These are phyloP conservation scores for Philonicus albiceps DNA, from an alignment of 2,888 invertebrate genomes.

Conservation along the genomic window DNA sequence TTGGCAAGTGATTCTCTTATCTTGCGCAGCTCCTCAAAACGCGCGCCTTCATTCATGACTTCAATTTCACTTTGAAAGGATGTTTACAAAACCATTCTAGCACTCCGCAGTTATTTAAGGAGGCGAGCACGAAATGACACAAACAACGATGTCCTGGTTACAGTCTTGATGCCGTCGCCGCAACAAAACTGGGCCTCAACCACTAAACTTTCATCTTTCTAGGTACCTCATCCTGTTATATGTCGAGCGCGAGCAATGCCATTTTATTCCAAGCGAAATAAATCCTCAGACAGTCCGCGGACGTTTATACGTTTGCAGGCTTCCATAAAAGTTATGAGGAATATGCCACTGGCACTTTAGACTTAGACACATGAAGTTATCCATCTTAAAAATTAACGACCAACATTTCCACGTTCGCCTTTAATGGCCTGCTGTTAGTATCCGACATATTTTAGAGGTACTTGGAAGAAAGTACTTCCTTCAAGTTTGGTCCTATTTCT, in stretches of 20 bases:
- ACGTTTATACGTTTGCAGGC: neutral
- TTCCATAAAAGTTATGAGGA: constrained; percentile 20
- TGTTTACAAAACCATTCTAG: constrained; percentile 7
- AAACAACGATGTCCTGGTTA: neutral
- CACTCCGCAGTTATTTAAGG: constrained; percentile 3
- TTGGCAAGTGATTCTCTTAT: constrained; percentile 36
- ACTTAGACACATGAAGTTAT: neutral
- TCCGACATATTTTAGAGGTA: neutral
- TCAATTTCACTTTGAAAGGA: constrained; percentile 28
- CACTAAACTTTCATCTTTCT: neutral
- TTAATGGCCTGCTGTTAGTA: neutral
- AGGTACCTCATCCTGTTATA: neutral
- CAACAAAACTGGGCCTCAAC: neutral
- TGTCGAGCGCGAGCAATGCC: neutral
- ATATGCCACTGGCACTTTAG: constrained; percentile 14
- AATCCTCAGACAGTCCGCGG: constrained; percentile 20
- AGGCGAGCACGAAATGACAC: neutral
- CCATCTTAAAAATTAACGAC: constrained; percentile 27
- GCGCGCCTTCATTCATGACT: constrained; percentile 27
- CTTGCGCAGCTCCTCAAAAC: constrained; percentile 5
- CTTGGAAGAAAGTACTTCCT: neutral
- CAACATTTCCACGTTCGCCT: constrained; percentile 1
- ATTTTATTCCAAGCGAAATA: neutral
- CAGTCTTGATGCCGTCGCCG: neutral
- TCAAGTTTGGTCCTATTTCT: neutral